These are phyloP conservation scores for Protobothrops mucrosquamatus DNA, from an alignment of 2,113 vertebrate genomes.

Conservation along the genomic window DNA sequence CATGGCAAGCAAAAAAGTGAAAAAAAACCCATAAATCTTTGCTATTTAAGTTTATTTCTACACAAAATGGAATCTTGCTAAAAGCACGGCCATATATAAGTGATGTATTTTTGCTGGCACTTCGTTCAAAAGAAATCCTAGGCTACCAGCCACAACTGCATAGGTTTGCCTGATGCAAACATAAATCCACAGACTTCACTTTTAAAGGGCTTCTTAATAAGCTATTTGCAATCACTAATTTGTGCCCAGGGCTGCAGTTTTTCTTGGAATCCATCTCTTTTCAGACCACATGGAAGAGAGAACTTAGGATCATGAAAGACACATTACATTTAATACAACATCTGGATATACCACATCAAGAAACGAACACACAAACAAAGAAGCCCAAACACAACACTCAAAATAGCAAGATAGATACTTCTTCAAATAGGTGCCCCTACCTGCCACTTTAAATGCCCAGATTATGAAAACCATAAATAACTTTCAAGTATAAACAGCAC, in stretches of 20 bases:
- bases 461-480: neutral
- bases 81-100: neutral
- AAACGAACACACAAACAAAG: neutral
- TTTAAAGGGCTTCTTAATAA: neutral
- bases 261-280: neutral
- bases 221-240: neutral
- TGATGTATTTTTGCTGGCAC: neutral
- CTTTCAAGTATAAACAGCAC: neutral
- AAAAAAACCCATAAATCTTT: neutral
- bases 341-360: neutral
- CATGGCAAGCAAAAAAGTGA: neutral
- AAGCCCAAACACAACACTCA: neutral
- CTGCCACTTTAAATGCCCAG: neutral
- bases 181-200: neutral
- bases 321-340: neutral
- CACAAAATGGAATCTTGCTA: neutral
- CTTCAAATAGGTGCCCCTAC: neutral
- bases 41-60: neutral
- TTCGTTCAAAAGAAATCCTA: neutral
- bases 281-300: neutral
- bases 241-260: neutral
- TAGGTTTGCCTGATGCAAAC: neutral
- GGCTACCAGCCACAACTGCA: neutral
- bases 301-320: neutral
- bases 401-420: neutral